Conservation (phyloP, 2,888 invertebrate genomes). For the Nemurella pictetii region DNA sequence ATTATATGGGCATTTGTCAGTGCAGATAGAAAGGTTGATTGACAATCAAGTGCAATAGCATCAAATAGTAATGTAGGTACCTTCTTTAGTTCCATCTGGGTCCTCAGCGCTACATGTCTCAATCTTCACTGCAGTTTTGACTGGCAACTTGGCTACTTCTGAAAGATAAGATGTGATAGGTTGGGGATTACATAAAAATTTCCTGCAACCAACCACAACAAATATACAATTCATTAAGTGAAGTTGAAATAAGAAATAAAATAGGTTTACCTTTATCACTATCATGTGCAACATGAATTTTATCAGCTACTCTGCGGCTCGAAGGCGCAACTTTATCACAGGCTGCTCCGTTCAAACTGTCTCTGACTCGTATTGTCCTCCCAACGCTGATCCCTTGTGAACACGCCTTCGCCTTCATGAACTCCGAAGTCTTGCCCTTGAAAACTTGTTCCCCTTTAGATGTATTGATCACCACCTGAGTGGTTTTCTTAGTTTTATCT, state of each 20-base stretch:
- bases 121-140: not conserved
- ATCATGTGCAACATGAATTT: not conserved
- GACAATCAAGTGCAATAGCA: too few relatives aligned
- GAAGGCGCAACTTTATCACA: not conserved
- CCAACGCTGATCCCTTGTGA: too few relatives aligned
- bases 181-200: too few relatives aligned
- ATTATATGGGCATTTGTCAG: too few relatives aligned
- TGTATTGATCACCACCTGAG: slow-evolving; percentile 52
- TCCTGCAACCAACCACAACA: too few relatives aligned
- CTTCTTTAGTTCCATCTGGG: not conserved
- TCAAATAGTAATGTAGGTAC: not conserved
- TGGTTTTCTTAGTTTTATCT: slow-evolving; percentile 51
- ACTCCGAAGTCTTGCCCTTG: slow-evolving; percentile 52
- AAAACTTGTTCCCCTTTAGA: slow-evolving; percentile 51
- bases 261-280: not conserved
- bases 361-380: not conserved
- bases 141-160: not conserved
- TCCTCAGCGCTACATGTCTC: not conserved
- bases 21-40: too few relatives aligned
- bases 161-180: not conserved
- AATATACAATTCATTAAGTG: too few relatives aligned
- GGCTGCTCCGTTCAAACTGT: not conserved
- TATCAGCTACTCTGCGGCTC: not conserved
- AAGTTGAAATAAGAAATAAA: not conserved
- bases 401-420: slow-evolving; percentile 46